A percentile compares a stretch with the other conserved stretches of the same genome.
phyloP scores from a whole-genome alignment of 2,113 vertebrate species.

The mouse (Mus musculus) region GRCm39 chr8:65710501-65711000 shows the following conservation, averaged over 20 bases:
- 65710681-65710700: background rate
- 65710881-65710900: background rate
- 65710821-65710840: background rate
- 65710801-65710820: background rate
- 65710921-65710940: background rate
- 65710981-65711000: background rate
- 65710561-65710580: background rate
- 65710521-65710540: background rate
- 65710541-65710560: background rate
- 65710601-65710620: background rate
- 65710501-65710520: too few relatives aligned
- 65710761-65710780: background rate
- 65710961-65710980: background rate
- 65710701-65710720: background rate
- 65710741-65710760: background rate
- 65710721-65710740: background rate
- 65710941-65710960: background rate
- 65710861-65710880: background rate
- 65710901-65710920: background rate
- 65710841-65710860: background rate
- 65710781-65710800: background rate
- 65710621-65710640: background rate
- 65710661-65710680: background rate
- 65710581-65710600: conserved; percentile 22
- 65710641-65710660: background rate